Evolutionary conservation across 2,888 invertebrate genomes (phyloP).

Genomic region (Drosophila cyrtoloma): DNA sequence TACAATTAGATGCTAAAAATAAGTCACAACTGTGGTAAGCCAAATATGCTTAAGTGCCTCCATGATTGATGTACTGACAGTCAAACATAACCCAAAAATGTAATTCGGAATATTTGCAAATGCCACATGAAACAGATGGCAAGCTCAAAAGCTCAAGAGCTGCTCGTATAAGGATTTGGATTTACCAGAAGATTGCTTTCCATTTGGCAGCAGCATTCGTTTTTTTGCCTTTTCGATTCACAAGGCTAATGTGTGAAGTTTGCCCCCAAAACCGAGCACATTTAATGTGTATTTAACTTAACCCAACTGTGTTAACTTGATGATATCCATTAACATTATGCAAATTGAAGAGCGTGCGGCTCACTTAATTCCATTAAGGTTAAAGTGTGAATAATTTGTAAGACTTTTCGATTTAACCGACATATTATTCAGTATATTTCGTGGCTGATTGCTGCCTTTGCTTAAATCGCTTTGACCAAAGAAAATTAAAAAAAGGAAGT

Average conservation of each 20-base stretch:
- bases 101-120: background rate
- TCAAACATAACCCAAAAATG: background rate
- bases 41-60: slow-evolving; percentile 17
- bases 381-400: slow-evolving; percentile 1
- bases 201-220: background rate
- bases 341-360: background rate
- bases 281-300: slow-evolving; percentile 1
- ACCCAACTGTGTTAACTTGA: background rate
- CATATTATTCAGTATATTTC: background rate
- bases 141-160: background rate
- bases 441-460: background rate
- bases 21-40: background rate
- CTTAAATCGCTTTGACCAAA: background rate
- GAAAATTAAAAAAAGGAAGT: background rate
- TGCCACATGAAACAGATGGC: background rate
- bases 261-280: no score
- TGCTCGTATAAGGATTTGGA: background rate
- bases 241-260: background rate
- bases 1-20: slow-evolving; percentile 18
- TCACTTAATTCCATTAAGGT: slow-evolving; percentile 1
- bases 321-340: slow-evolving; percentile 2
- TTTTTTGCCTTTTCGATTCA: background rate
- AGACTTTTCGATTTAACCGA: background rate
- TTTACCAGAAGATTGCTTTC: background rate
- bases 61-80: slow-evolving; percentile 38